Percentiles rank a stretch among this genome's conserved stretches.
Conservation (phyloP, 1,140 invertebrate genomes). For the Drosophila elegans region DNA sequence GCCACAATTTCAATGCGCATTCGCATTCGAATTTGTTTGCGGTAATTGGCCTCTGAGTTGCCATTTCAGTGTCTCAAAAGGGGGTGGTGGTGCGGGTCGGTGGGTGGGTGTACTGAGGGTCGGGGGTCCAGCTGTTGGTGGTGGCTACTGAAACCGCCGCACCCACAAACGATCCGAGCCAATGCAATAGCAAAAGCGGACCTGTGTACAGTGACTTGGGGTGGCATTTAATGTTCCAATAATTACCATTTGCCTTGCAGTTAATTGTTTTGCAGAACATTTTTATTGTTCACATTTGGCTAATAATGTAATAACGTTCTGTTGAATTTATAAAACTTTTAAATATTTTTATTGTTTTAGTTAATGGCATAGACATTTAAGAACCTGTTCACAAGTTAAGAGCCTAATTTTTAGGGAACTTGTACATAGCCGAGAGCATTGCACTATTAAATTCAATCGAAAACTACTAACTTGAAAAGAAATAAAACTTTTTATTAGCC, state of each 20-base stretch:
- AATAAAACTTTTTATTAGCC: too few relatives aligned
- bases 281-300: not conserved
- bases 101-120: conserved; percentile 13
- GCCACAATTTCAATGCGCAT: conserved; percentile 82
- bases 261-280: conserved; percentile 16
- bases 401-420: not conserved
- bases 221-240: conserved; percentile 20
- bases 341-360: not conserved
- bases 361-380: too few relatives aligned
- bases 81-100: conserved; percentile 1
- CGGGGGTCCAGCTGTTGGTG: conserved; percentile 45
- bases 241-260: conserved; percentile 28
- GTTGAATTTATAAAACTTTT: not conserved
- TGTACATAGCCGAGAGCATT: too few relatives aligned
- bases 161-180: conserved; percentile 53
- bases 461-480: too few relatives aligned
- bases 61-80: conserved; percentile 28
- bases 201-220: conserved; percentile 25
- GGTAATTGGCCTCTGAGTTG: conserved; percentile 74
- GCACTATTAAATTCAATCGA: too few relatives aligned
- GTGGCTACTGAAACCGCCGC: conserved; percentile 59
- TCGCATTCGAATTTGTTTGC: conserved; percentile 83
- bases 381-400: not conserved
- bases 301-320: conserved; percentile 15
- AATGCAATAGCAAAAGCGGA: conserved; percentile 29